A percentile compares a stretch with the other conserved stretches of the same genome.
Evolutionary conservation across 2,888 invertebrate genomes (phyloP).

Genomic region (Cerceris rybyensis): DNA sequence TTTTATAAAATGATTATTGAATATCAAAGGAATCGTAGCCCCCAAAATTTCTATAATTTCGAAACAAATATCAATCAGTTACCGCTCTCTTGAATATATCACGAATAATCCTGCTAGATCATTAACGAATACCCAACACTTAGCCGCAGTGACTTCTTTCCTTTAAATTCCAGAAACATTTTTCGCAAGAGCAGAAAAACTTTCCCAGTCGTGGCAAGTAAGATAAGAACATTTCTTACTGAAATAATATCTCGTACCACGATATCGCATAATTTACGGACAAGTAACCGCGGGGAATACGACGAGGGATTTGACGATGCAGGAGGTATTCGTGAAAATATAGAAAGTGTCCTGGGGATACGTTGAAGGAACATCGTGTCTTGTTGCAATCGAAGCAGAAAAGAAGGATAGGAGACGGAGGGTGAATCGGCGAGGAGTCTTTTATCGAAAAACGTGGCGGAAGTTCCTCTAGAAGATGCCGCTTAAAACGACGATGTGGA

Average conservation of each 20-base stretch:
- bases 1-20: too few relatives aligned
- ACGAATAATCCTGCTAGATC: too few relatives aligned
- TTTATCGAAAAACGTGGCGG: conserved; percentile 13
- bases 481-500: background rate
- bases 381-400: background rate
- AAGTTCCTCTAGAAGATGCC: background rate
- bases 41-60: too few relatives aligned
- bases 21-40: too few relatives aligned
- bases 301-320: conserved; percentile 40
- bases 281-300: conserved; percentile 44
- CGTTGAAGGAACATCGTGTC: conserved; percentile 1
- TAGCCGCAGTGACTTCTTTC: too few relatives aligned
- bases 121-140: too few relatives aligned
- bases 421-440: conserved; percentile 2
- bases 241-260: conserved; percentile 40
- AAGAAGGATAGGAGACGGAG: conserved; percentile 14
- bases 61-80: too few relatives aligned
- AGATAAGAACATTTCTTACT: conserved; percentile 33
- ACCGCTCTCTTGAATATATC: too few relatives aligned
- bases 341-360: conserved; percentile 57
- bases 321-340: conserved; percentile 47
- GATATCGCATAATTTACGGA: conserved; percentile 53
- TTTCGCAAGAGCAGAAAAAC: conserved; percentile 1
- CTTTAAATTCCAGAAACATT: conserved; percentile 8
- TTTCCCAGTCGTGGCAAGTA: conserved; percentile 8